A percentile compares a stretch with the other conserved stretches of the same genome.
Evolutionary conservation across 2,888 invertebrate species (phyloP).

Genomic region (Sphaerophoria rueppellii): DNA sequence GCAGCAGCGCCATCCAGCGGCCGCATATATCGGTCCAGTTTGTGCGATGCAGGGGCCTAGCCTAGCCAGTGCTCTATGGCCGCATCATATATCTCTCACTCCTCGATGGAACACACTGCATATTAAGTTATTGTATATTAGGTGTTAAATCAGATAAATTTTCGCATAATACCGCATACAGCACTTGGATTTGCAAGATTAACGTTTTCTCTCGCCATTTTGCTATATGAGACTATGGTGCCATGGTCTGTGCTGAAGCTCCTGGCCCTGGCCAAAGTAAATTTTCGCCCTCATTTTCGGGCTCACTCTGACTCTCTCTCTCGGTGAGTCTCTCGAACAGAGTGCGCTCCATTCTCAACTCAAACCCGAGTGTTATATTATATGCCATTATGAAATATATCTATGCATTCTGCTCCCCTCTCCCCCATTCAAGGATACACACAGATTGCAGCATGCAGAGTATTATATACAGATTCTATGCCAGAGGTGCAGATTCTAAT

Average conservation of each 20-base stretch:
- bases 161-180: conserved; percentile 83
- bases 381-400: conserved; percentile 72
- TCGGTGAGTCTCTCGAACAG: not conserved
- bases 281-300: not conserved
- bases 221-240: conserved; percentile 60
- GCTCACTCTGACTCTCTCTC: conserved; percentile 9
- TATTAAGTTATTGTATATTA: conserved; percentile 83
- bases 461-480: conserved; percentile 37
- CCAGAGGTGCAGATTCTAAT: conserved; percentile 60
- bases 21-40: conserved; percentile 48
- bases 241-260: too few species aligned
- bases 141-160: conserved; percentile 83
- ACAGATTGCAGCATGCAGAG: conserved; percentile 58
- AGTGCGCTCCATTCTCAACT: conserved; percentile 43
- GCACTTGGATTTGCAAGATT: conserved; percentile 83
- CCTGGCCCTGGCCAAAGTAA: not conserved
- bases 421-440: conserved; percentile 47
- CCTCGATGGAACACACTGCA: conserved; percentile 77
- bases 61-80: conserved; percentile 55
- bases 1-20: conserved; percentile 45
- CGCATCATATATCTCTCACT: conserved; percentile 73
- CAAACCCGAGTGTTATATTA: conserved; percentile 61
- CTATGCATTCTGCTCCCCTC: conserved; percentile 26
- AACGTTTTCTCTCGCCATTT: conserved; percentile 78
- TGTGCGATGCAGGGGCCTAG: conserved; percentile 42